Evolutionary conservation across 2,888 invertebrate species (phyloP).

Genomic region (Microlaimidae sp.): DNA sequence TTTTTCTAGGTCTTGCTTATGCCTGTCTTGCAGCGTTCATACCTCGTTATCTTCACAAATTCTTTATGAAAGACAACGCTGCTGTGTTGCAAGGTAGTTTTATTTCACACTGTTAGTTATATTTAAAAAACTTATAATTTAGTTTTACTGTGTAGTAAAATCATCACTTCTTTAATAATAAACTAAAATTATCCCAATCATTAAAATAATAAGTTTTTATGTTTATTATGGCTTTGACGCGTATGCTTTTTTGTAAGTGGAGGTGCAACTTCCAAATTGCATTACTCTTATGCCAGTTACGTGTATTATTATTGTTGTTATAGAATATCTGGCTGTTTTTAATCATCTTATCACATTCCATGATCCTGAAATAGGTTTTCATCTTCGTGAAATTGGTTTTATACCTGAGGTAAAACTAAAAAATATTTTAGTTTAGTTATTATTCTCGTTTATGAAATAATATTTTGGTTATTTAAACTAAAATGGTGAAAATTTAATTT

Average conservation of each 20-base stretch:
- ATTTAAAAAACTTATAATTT: constrained; percentile 12
- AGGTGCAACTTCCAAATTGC: too few species aligned
- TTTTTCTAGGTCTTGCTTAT: constrained; percentile 78
- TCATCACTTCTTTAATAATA: too few species aligned
- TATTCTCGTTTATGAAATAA: too few species aligned
- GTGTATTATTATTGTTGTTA: constrained; percentile 19
- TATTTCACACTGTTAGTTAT: neutral
- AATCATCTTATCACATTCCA: constrained; percentile 87
- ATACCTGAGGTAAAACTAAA: constrained; percentile 65
- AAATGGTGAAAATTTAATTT: too few species aligned
- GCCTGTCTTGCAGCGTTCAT: constrained; percentile 86
- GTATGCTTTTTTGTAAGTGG: too few species aligned
- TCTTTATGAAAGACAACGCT: constrained; percentile 91
- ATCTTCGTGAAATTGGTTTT: constrained; percentile 76
- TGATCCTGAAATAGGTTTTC: constrained; percentile 75
- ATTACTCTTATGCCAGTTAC: constrained; percentile 54
- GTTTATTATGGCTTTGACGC: too few species aligned
- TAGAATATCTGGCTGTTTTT: constrained; percentile 86
- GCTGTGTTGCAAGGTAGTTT: constrained; percentile 60
- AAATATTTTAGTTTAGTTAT: too few species aligned
- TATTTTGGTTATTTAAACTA: constrained; percentile 17
- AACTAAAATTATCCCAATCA: too few species aligned
- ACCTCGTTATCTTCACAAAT: constrained; percentile 84
- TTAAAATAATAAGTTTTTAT: too few species aligned
- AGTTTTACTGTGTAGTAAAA: too few species aligned